Conservation (phyloP, 2,888 invertebrate species). For the Icerya purchasi region DNA sequence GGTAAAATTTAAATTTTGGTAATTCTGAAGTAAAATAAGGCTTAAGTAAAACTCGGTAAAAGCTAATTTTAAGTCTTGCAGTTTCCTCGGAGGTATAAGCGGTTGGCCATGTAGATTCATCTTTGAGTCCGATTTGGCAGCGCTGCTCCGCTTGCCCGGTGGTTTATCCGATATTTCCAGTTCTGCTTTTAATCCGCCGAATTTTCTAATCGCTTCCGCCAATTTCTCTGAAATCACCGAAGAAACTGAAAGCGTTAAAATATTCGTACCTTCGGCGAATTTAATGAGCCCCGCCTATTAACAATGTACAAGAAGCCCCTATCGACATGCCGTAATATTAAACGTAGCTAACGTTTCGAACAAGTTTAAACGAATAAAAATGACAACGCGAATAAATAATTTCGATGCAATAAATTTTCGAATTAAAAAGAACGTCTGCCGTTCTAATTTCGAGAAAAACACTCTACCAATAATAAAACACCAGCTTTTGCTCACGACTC, state of each 20-base stretch:
- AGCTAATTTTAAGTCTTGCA: slow-evolving; percentile 70
- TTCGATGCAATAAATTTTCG: too few relatives aligned
- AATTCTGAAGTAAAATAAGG: slow-evolving; percentile 88
- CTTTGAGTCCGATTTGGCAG: slow-evolving; percentile 1
- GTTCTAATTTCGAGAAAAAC: too few relatives aligned
- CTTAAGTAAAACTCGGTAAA: slow-evolving; percentile 97
- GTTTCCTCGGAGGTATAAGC: slow-evolving; percentile 21
- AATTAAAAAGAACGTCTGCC: too few relatives aligned
- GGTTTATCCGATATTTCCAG: slow-evolving; percentile 28
- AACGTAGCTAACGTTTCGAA: too few relatives aligned
- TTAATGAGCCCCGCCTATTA: too few relatives aligned
- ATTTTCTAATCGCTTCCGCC: slow-evolving; percentile 90
- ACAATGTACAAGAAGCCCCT: too few relatives aligned
- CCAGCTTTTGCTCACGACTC: too few relatives aligned
- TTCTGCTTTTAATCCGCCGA: slow-evolving; percentile 71
- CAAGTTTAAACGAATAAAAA: too few relatives aligned
- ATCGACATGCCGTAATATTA: too few relatives aligned
- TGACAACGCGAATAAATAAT: too few relatives aligned
- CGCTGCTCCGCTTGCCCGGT: slow-evolving; percentile 7
- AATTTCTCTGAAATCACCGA: slow-evolving; percentile 51
- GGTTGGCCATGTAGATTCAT: slow-evolving; percentile 15
- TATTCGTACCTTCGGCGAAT: background rate
- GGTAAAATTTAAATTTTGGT: slow-evolving; percentile 93
- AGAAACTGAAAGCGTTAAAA: background rate
- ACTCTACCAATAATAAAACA: too few relatives aligned